A percentile compares a stretch with the other conserved stretches of the same genome.
phyloP scores from a whole-genome alignment of 2,797 vertebrate species.

The Nyctibius grandis region DNA sequence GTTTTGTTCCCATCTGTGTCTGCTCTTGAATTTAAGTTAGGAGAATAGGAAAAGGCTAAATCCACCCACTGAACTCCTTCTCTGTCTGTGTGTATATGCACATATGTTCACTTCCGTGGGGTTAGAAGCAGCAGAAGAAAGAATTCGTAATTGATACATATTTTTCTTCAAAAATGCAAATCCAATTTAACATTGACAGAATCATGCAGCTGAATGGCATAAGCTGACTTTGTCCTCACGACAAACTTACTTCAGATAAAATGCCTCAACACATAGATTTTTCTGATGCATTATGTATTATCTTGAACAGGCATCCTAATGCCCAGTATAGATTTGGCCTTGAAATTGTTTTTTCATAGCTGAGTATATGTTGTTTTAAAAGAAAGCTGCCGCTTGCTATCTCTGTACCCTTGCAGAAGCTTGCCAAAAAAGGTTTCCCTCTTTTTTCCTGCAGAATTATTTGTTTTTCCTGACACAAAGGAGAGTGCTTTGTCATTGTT shows the following conservation, averaged over 20 bases:
- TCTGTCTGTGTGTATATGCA: neutral
- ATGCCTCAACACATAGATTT: neutral
- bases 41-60: neutral
- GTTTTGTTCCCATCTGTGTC: neutral
- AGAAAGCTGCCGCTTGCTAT: neutral
- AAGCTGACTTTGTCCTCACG: neutral
- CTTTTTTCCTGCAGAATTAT: conserved; percentile 55
- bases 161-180: conserved; percentile 17
- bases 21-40: neutral
- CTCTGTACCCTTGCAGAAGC: neutral
- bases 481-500: conserved; percentile 91
- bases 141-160: neutral
- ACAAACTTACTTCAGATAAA: neutral
- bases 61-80: neutral
- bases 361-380: conserved; percentile 22
- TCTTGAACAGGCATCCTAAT: neutral
- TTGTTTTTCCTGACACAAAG: conserved; percentile 69
- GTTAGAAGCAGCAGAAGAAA: neutral
- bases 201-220: neutral
- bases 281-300: neutral
- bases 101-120: neutral
- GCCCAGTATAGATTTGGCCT: neutral
- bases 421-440: conserved; percentile 41
- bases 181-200: neutral
- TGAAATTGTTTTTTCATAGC: conserved; percentile 6